These are phyloP conservation scores for Coleophora deauratella DNA, from an alignment of 2,888 invertebrate species.

Conservation along the genomic window DNA sequence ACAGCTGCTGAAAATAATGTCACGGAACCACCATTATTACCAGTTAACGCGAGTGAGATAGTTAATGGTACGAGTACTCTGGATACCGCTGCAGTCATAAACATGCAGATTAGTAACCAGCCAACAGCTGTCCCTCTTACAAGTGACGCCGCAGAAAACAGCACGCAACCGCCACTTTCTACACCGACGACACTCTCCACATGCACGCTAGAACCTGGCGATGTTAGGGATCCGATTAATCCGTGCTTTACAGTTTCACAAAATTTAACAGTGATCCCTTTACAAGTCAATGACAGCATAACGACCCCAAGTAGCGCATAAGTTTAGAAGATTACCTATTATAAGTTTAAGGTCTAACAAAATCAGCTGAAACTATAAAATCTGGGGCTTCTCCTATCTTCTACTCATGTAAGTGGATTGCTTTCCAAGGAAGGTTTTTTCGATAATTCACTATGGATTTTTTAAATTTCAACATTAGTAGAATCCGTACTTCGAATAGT, in stretches of 20 bases:
- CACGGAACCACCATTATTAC: conserved; percentile 45
- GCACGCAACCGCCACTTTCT: neutral
- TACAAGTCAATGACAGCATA: conserved; percentile 24
- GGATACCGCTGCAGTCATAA: conserved; percentile 9
- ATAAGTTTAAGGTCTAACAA: too few relatives aligned
- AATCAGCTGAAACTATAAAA: too few relatives aligned
- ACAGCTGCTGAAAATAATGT: conserved; percentile 66
- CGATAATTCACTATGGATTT: too few relatives aligned
- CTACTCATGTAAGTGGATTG: too few relatives aligned
- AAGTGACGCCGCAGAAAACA: conserved; percentile 11
- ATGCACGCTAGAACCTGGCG: conserved; percentile 42
- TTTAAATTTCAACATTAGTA: too few relatives aligned
- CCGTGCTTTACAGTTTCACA: conserved; percentile 51
- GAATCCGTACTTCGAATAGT: too few relatives aligned
- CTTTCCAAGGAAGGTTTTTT: too few relatives aligned
- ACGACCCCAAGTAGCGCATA: conserved; percentile 9
- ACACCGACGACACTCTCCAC: conserved; percentile 20
- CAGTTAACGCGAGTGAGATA: conserved; percentile 23
- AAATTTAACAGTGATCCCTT: conserved; percentile 56
- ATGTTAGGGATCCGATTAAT: conserved; percentile 54
- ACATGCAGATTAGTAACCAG: conserved; percentile 21
- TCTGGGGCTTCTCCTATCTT: too few relatives aligned
- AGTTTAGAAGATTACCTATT: too few relatives aligned
- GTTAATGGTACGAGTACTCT: conserved; percentile 22
- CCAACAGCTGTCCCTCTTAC: conserved; percentile 33